Evolutionary conservation across 2,797 vertebrate species (phyloP).

Genomic region (Onychomys leucogaster): DNA sequence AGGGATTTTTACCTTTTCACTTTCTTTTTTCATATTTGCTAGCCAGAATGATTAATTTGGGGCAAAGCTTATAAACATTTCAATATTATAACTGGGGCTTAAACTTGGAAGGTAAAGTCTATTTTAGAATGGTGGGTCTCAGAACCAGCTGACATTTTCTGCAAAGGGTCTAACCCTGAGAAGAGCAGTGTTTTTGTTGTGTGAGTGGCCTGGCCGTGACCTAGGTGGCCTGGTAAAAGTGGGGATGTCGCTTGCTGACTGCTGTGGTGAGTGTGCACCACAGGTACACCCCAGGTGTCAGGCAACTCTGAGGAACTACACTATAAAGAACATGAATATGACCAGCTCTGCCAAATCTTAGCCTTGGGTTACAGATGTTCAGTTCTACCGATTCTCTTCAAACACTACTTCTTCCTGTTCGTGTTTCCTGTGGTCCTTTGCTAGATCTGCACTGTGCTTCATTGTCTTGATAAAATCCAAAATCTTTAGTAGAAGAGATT

Average conservation of each 20-base stretch:
- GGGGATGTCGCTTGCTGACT: background rate
- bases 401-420: background rate
- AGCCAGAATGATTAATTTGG: background rate
- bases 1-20: background rate
- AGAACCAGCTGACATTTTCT: constrained; percentile 6
- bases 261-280: background rate
- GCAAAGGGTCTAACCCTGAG: background rate
- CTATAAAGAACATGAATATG: background rate
- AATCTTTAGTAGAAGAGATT: background rate
- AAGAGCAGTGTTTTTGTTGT: background rate
- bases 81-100: constrained; percentile 31
- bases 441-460: background rate
- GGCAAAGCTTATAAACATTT: constrained; percentile 1
- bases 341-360: background rate
- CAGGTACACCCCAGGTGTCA: background rate
- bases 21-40: background rate
- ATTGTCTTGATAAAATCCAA: background rate
- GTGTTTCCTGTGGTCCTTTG: background rate
- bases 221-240: background rate
- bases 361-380: background rate
- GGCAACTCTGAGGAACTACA: background rate
- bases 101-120: background rate
- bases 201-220: background rate
- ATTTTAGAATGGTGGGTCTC: background rate
- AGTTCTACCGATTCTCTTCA: background rate